Percentiles rank a stretch among this genome's conserved stretches.
Evolutionary conservation across 1,140 invertebrate genomes (phyloP).

Genomic region (Brachionus asplanchnoidis): DNA sequence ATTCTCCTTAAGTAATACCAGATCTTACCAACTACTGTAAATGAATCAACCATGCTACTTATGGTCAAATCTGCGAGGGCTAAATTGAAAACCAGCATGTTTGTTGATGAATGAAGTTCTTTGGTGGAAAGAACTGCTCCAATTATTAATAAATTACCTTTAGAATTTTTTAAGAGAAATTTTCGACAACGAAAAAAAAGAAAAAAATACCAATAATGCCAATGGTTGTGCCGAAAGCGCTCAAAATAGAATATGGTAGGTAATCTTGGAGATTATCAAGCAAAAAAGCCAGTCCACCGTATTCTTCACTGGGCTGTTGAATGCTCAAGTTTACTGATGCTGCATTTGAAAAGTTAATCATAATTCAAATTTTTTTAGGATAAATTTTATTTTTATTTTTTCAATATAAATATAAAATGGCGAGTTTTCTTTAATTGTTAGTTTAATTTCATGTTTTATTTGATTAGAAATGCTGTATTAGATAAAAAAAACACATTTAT

Average conservation of each 20-base stretch:
- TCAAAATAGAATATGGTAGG: not conserved
- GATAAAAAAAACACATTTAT: too few relatives aligned
- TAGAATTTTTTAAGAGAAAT: not conserved
- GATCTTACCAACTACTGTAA: conserved; percentile 50
- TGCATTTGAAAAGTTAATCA: not conserved
- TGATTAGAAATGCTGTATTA: too few relatives aligned
- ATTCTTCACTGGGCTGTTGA: not conserved
- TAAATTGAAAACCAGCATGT: conserved; percentile 51
- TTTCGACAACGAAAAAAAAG: not conserved
- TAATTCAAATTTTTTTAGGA: not conserved
- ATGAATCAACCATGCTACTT: conserved; percentile 49
- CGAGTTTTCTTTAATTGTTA: too few relatives aligned
- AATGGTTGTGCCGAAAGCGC: not conserved
- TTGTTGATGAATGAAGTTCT: conserved; percentile 45
- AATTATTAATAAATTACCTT: conserved; percentile 38
- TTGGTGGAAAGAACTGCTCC: conserved; percentile 9
- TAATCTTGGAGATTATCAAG: not conserved
- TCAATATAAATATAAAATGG: too few relatives aligned
- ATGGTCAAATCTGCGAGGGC: conserved; percentile 52
- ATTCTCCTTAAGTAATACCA: not conserved
- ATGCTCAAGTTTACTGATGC: not conserved
- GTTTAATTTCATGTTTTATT: too few relatives aligned
- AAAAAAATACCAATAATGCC: not conserved
- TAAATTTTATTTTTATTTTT: not conserved
- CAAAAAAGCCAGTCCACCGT: not conserved